phyloP scores from a whole-genome alignment of 1,140 invertebrate genomes.

The Drosophila oshimai region DNA sequence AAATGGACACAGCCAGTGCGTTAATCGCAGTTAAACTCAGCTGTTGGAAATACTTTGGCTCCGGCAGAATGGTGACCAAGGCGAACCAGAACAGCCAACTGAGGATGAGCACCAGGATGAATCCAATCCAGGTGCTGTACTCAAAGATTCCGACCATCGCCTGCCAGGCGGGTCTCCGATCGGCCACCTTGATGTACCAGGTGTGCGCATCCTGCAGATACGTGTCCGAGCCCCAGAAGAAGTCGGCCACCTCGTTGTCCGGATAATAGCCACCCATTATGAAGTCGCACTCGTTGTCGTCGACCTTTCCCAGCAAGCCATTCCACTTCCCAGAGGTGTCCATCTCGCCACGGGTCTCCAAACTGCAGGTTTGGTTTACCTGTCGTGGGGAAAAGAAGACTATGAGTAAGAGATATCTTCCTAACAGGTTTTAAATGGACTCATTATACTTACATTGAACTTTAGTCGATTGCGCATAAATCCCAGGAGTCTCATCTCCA shows the following conservation, averaged over 20 bases:
- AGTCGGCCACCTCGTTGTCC: constrained; percentile 84
- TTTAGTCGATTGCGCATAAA: constrained; percentile 67
- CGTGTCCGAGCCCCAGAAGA: constrained; percentile 83
- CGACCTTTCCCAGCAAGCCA: constrained; percentile 82
- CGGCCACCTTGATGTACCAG: constrained; percentile 83
- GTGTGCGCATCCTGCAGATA: constrained; percentile 84
- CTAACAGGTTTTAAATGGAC: too few species aligned
- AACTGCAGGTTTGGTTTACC: constrained; percentile 82
- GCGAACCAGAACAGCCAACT: constrained; percentile 83
- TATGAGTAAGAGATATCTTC: background rate
- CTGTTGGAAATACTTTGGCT: constrained; percentile 79
- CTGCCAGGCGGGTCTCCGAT: constrained; percentile 82
- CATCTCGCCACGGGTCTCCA: constrained; percentile 84
- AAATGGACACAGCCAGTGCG: constrained; percentile 82
- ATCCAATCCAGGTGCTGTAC: constrained; percentile 82
- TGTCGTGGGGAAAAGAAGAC: background rate
- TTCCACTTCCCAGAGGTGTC: constrained; percentile 82
- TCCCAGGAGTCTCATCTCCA: constrained; percentile 69
- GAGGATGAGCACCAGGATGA: constrained; percentile 77
- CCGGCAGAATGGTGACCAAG: constrained; percentile 80
- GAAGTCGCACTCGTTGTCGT: constrained; percentile 82
- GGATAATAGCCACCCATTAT: constrained; percentile 84
- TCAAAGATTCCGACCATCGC: constrained; percentile 83
- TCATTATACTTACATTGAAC: constrained; percentile 48
- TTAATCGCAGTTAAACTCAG: constrained; percentile 83